Conservation (phyloP, 2,113 vertebrate species). For the Uria aalge region DNA sequence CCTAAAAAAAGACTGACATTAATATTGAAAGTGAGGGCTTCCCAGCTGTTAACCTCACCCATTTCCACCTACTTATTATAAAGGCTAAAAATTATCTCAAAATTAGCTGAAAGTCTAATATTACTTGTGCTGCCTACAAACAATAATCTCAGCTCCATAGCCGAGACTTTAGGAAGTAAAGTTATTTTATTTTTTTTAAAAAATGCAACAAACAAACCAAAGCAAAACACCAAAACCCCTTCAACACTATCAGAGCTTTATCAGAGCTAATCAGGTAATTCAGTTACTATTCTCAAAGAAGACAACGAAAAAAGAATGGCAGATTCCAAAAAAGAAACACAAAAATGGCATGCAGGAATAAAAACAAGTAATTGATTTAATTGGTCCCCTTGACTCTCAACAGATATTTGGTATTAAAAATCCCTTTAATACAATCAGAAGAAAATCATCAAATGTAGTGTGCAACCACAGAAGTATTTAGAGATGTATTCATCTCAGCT, state of each 20-base stretch:
- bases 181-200: background rate
- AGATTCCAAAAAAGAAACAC: background rate
- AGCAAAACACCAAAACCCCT: background rate
- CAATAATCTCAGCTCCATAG: background rate
- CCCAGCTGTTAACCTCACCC: background rate
- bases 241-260: background rate
- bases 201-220: background rate
- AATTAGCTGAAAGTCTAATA: background rate
- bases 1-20: background rate
- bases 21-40: background rate
- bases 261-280: background rate
- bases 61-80: background rate
- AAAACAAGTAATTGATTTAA: background rate
- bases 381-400: background rate
- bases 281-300: background rate
- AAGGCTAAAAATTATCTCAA: background rate
- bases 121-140: background rate
- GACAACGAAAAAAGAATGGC: background rate
- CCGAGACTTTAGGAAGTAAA: background rate
- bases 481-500: background rate
- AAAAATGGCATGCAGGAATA: background rate
- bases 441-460: constrained; percentile 3
- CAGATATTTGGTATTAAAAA: constrained; percentile 12
- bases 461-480: background rate
- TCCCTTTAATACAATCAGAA: background rate